Conservation (phyloP, 2,113 vertebrate genomes). For the Anthoscopus minutus region DNA sequence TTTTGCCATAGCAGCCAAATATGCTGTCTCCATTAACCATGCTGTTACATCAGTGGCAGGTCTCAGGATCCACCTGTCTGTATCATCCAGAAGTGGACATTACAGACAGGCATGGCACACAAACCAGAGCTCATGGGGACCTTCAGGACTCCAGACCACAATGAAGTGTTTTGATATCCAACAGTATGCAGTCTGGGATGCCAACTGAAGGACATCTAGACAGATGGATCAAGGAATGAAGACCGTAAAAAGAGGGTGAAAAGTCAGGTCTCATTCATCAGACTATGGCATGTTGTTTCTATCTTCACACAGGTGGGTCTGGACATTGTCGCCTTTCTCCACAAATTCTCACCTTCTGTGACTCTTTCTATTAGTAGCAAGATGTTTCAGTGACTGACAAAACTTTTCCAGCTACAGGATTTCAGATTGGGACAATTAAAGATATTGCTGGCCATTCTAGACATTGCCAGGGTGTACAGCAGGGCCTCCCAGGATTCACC, state of each 20-base stretch:
- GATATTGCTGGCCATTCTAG: not conserved
- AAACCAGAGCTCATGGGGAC: not conserved
- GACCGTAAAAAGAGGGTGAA: not conserved
- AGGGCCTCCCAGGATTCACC: not conserved
- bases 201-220: not conserved
- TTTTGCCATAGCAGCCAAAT: not conserved
- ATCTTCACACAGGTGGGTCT: not conserved
- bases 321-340: not conserved
- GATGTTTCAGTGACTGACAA: not conserved
- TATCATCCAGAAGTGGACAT: not conserved
- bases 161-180: not conserved
- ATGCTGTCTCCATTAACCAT: not conserved
- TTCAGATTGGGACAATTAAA: not conserved
- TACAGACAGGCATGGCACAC: not conserved
- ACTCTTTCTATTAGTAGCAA: not conserved
- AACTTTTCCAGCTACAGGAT: not conserved
- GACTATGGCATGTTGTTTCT: not conserved
- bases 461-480: not conserved
- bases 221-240: not conserved
- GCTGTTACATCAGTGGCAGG: not conserved
- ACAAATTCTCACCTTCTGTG: not conserved
- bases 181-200: not conserved
- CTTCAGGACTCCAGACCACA: not conserved
- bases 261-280: not conserved
- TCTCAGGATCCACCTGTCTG: not conserved